Evolutionary conservation across 2,888 invertebrate genomes (phyloP).

Genomic region (Noctua fimbriata): DNA sequence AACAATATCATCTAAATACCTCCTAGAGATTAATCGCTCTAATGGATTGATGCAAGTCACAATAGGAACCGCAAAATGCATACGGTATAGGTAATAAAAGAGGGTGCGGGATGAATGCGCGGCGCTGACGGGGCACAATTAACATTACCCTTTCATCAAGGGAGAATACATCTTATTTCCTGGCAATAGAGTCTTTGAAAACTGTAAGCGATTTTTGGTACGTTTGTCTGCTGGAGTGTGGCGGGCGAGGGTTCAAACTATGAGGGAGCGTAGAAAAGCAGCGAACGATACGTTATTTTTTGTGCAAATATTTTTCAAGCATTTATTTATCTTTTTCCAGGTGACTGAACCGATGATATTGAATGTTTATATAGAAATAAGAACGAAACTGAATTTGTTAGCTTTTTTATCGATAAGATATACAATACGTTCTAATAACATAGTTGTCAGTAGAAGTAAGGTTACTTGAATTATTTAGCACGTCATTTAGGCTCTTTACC

Average conservation of each 20-base stretch:
- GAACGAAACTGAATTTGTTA: background rate
- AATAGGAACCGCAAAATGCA: slow-evolving; percentile 87
- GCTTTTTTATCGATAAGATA: background rate
- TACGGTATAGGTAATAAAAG: slow-evolving; percentile 87
- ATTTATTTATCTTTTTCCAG: slow-evolving; percentile 80
- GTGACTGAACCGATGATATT: slow-evolving; percentile 68
- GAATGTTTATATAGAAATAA: slow-evolving; percentile 25
- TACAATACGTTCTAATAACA: background rate
- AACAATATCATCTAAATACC: slow-evolving; percentile 79
- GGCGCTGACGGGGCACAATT: slow-evolving; percentile 76
- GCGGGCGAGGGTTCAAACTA: slow-evolving; percentile 83
- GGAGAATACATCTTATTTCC: slow-evolving; percentile 75
- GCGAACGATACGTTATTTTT: slow-evolving; percentile 78
- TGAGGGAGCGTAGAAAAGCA: slow-evolving; percentile 82
- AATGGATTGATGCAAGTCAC: slow-evolving; percentile 86
- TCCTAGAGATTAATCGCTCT: slow-evolving; percentile 83
- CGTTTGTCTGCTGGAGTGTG: slow-evolving; percentile 83
- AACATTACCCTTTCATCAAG: slow-evolving; percentile 54
- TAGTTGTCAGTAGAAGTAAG: background rate
- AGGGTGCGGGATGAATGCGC: slow-evolving; percentile 88
- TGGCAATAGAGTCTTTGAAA: slow-evolving; percentile 68
- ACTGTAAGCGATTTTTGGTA: slow-evolving; percentile 70
- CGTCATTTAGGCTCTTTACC: background rate
- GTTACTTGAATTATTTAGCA: background rate
- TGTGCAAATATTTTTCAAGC: slow-evolving; percentile 80